Evolutionary conservation across 2,113 vertebrate species (phyloP), one percentile per base, ranked within the genome.

Genomic region (Channa argus): DNA sequence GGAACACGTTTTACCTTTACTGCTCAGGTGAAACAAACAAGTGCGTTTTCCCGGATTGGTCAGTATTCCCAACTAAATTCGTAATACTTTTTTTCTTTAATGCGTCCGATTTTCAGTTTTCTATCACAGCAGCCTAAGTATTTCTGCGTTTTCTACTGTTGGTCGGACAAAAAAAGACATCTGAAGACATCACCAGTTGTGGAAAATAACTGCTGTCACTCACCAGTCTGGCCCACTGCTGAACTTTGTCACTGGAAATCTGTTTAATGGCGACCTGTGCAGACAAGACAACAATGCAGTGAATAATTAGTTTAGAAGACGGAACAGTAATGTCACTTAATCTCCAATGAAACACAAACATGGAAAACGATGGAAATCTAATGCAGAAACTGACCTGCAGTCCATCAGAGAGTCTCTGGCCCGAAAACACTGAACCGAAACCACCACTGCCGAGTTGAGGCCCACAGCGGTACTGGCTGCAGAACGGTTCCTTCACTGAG

Each of bases 211-310:
- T 6, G 3, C 1, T 13, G 6, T 3, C 0, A 72, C 95, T 94
- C 86, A 96, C 96, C 94, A 95, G 86, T 72, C 91, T 72, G 47
- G 92, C 90, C 95, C 94, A 96, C 59, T 94, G 93, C 55, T 93
- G 86, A 13, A 96, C 94, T 63, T 93, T 83, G 85, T 94, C 94
- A 15, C 87, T 90, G 46, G 87, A 85, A 5, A 97, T 88, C 85
- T 95, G 93, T 80, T 97, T 97, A n/a, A 97, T 92, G 58, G 96
- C 96, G 38, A 96, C 96, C 96, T 96, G 80, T 37, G 89, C 33
- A 47, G 15, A 75, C 8, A 24, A 79, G 65, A 84, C 15, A 34
- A 15, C 15, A 52, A 1, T 2, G 47, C 5, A 41, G 49, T 15
- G 14, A 2, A 24, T 3, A 8, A 2, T 49, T 7, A n/a, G 47